Conservation (phyloP, 2,888 invertebrate species). For the Philhelius pedissequus region DNA sequence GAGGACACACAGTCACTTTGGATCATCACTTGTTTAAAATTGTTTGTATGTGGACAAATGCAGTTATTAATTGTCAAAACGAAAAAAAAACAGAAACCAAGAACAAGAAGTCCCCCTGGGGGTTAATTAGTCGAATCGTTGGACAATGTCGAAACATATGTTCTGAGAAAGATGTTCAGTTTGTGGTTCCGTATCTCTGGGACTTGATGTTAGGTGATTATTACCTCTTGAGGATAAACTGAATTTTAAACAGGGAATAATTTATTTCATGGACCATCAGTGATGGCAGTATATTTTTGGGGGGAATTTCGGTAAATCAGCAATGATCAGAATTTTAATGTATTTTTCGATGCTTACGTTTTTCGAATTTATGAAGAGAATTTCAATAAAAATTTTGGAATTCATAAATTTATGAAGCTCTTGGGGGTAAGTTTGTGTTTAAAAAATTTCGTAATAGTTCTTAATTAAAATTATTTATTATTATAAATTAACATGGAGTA, state of each 20-base stretch:
- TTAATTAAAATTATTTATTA: no score
- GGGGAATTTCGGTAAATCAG: neutral
- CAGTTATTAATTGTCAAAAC: constrained; percentile 61
- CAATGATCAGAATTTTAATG: constrained; percentile 6
- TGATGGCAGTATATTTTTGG: neutral
- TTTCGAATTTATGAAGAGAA: neutral
- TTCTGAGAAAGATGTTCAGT: neutral
- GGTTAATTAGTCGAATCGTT: constrained; percentile 50
- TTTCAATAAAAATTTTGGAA: neutral
- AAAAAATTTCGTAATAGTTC: no score
- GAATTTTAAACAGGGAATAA: neutral
- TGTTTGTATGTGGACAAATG: constrained; percentile 62
- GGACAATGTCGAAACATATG: constrained; percentile 48
- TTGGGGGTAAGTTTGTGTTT: no score
- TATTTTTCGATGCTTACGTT: neutral
- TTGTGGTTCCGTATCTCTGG: neutral
- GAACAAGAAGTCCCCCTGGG: constrained; percentile 42
- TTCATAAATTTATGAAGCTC: neutral
- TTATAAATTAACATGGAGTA: no score
- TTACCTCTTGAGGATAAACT: neutral
- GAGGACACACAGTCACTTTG: constrained; percentile 41
- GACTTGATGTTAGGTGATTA: neutral
- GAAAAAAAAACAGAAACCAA: neutral
- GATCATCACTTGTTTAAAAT: constrained; percentile 13
- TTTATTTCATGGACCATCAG: neutral